phyloP scores from a whole-genome alignment of 1,140 invertebrate genomes.

The Ctenoplectra terminalis region DNA sequence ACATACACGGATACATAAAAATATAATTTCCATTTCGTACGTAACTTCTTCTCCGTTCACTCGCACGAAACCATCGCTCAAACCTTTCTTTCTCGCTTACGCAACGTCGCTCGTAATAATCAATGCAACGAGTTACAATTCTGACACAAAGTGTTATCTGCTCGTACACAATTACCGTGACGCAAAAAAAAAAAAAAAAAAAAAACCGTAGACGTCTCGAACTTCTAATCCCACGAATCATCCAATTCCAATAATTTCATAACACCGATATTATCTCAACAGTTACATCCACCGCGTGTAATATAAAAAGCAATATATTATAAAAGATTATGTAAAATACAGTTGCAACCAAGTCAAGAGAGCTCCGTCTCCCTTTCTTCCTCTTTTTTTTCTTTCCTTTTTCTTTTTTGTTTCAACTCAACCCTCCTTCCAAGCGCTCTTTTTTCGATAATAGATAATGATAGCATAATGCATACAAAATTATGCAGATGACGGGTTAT shows the following conservation, averaged over 20 bases:
- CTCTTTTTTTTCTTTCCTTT: too few species aligned
- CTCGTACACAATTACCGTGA: neutral
- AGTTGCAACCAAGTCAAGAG: too few species aligned
- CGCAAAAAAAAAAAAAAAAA: too few species aligned
- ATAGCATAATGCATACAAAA: conserved; percentile 37
- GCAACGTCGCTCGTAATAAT: neutral
- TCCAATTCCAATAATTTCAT: too few species aligned
- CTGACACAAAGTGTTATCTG: neutral
- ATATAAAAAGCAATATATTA: too few species aligned
- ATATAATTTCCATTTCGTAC: neutral
- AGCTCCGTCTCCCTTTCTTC: too few species aligned
- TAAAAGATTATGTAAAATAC: too few species aligned
- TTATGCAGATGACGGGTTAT: conserved; percentile 35
- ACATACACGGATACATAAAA: neutral
- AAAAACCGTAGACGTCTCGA: neutral
- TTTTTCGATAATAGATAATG: conserved; percentile 18
- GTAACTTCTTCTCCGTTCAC: neutral
- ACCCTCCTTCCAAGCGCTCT: too few species aligned
- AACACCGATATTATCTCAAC: too few species aligned
- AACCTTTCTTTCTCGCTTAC: neutral
- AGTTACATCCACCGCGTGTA: too few species aligned
- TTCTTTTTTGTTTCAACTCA: neutral
- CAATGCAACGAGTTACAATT: neutral
- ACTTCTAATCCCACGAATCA: too few species aligned
- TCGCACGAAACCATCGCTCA: neutral